Percentiles rank a stretch among this genome's conserved stretches.
These are phyloP conservation scores for Pogonomyrmex barbatus DNA, from an alignment of 1,140 invertebrate species.

Conservation along the genomic window DNA sequence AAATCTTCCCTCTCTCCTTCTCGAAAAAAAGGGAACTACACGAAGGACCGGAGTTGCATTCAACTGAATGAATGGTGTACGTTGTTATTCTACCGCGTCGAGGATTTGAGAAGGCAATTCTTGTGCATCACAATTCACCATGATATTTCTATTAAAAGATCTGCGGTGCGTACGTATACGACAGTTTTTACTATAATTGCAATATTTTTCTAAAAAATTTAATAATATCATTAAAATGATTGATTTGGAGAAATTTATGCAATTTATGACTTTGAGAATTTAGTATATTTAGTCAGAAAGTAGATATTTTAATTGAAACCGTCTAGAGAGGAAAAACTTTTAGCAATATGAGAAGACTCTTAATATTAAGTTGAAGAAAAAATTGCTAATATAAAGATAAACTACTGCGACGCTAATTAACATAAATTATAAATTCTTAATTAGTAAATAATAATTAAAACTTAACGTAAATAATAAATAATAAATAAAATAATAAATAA, in stretches of 20 bases:
- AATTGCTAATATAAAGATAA: neutral
- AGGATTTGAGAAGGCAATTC: slow-evolving; percentile 61
- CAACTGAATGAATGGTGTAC: slow-evolving; percentile 71
- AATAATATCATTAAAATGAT: neutral
- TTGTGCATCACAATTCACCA: neutral
- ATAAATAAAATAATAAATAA: no score
- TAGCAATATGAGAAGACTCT: neutral
- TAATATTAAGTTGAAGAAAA: neutral
- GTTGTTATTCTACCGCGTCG: slow-evolving; percentile 68
- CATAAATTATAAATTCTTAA: slow-evolving; percentile 7
- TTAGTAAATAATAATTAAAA: slow-evolving; percentile 1
- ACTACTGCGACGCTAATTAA: neutral
- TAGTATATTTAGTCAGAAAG: neutral
- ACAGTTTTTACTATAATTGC: neutral
- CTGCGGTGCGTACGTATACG: neutral
- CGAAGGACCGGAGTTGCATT: slow-evolving; percentile 61
- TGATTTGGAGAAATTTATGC: neutral
- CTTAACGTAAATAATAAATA: neutral
- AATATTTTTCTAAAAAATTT: neutral
- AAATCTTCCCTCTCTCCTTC: slow-evolving; percentile 39
- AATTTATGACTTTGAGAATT: neutral
- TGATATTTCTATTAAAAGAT: slow-evolving; percentile 28
- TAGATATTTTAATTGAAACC: neutral
- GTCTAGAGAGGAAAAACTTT: neutral
- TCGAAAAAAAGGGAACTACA: slow-evolving; percentile 37